Percentiles rank a stretch among this genome's conserved stretches.
Conservation (phyloP, 2,113 vertebrate genomes). For the Sakesphorus luctuosus region DNA sequence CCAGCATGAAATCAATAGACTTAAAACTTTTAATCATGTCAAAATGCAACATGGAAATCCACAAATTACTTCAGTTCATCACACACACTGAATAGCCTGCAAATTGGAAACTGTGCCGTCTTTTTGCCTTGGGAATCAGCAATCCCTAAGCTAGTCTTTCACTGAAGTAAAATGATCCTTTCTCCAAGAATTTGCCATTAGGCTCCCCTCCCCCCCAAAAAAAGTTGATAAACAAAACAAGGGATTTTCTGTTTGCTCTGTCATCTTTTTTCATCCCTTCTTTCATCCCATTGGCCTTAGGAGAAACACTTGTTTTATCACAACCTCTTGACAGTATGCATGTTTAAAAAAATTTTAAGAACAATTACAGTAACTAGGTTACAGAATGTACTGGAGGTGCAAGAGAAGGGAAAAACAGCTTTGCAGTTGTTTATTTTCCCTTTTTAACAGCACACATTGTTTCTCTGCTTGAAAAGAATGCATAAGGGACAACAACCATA, state of each 20-base stretch:
- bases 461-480: neutral
- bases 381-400: neutral
- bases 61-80: slow-evolving; percentile 56
- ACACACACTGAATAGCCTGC: slow-evolving; percentile 11
- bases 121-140: slow-evolving; percentile 15
- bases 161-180: slow-evolving; percentile 15
- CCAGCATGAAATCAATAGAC: slow-evolving; percentile 70
- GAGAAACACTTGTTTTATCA: neutral
- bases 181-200: neutral
- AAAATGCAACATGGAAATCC: slow-evolving; percentile 57
- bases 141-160: neutral
- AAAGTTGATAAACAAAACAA: neutral
- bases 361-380: slow-evolving; percentile 12
- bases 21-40: slow-evolving; percentile 66
- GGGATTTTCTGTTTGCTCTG: slow-evolving; percentile 23
- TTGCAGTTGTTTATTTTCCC: neutral
- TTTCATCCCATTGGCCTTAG: neutral
- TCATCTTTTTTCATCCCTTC: neutral
- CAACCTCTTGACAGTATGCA: neutral
- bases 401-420: neutral
- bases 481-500: neutral
- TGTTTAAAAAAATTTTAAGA: neutral
- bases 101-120: neutral
- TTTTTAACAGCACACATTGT: neutral
- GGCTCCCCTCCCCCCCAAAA: neutral